Base-by-base conservation (phyloP, 2,888 invertebrate genomes). In the Coenonympha glycerion region DNA sequence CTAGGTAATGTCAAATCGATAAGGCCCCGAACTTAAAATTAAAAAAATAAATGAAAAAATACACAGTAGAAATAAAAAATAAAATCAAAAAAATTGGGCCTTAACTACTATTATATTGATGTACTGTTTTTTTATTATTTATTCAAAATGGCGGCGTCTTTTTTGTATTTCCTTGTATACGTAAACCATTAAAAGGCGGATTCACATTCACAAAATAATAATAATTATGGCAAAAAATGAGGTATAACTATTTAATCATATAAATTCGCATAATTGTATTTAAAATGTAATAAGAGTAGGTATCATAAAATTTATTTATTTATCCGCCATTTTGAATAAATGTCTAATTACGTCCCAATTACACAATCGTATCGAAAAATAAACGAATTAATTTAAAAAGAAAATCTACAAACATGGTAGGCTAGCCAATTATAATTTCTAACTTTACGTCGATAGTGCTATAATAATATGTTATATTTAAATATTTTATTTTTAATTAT, bases 1-100 rank as follows among this genome's bases (percentile, higher is more conserved):
- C 85, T 87, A 87, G 85, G 86, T 86, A 87, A 86, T 81, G 84
- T 80, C 86, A 86, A 87, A 85, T 87, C 71, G 83, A 69, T 62
- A 60, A 55, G 62, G 63, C 64, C 63, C 63, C 15, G 2, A 39
- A 39, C 24, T 24, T 15, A 24, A 39, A 52, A 53, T 49, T 53
- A 51, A 53, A 56, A 47, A 53, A 57, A 54, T 50, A 56, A 55
- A 52, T 50, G 53, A 53, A 53, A 55, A 42, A 54, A 42, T 56
- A n/a, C n/a, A n/a, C n/a, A 56, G 57, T 60, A 61, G 57, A 53
- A 56, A 49, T 49, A 30, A n/a, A n/a, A n/a, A n/a, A n/a, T n/a
- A n/a, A n/a, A n/a, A n/a, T n/a, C n/a, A n/a, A n/a, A n/a, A n/a
- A 44, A 55, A 57, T 51, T 40, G 51, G 56, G 50, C 40, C 56